Conservation (phyloP, 2,797 vertebrate genomes). For the Notolabrus celidotus region DNA sequence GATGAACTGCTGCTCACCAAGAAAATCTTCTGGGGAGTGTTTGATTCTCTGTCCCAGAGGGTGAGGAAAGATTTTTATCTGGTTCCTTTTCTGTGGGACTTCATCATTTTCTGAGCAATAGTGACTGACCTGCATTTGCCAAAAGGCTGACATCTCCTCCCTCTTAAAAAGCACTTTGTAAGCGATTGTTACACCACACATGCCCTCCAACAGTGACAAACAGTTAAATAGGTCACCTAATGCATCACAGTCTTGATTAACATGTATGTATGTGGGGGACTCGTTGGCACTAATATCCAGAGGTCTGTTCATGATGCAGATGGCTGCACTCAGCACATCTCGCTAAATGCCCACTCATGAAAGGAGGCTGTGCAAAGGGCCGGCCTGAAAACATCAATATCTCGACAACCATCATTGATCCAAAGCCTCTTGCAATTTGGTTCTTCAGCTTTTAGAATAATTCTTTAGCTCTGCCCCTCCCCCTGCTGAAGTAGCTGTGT, state of each 20-base stretch:
- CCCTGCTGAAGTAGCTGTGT: constrained; percentile 5
- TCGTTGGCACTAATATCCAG: constrained; percentile 19
- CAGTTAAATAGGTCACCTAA: constrained; percentile 3
- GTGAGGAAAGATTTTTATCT: constrained; percentile 74
- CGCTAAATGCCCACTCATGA: constrained; percentile 69
- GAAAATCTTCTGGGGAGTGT: constrained; percentile 99
- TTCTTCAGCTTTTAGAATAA: constrained; percentile 62
- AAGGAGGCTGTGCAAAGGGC: constrained; percentile 49
- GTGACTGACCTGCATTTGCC: neutral
- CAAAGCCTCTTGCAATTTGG: constrained; percentile 31
- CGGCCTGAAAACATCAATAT: constrained; percentile 72
- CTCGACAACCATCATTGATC: constrained; percentile 71
- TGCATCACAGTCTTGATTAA: constrained; percentile 36
- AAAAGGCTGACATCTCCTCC: neutral
- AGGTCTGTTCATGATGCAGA: constrained; percentile 46
- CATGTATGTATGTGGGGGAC: constrained; percentile 12
- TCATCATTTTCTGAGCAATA: neutral
- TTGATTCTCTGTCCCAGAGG: constrained; percentile 98
- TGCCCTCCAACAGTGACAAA: neutral
- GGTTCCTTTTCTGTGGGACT: neutral
- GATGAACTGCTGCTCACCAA: constrained; percentile 97
- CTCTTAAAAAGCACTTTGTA: constrained; percentile 2
- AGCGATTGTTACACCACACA: neutral
- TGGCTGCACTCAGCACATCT: constrained; percentile 73
- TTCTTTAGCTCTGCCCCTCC: constrained; percentile 45